Evolutionary conservation across 2,113 vertebrate genomes (phyloP), one percentile per base, ranked within the genome.

Genomic region (Limanda limanda): DNA sequence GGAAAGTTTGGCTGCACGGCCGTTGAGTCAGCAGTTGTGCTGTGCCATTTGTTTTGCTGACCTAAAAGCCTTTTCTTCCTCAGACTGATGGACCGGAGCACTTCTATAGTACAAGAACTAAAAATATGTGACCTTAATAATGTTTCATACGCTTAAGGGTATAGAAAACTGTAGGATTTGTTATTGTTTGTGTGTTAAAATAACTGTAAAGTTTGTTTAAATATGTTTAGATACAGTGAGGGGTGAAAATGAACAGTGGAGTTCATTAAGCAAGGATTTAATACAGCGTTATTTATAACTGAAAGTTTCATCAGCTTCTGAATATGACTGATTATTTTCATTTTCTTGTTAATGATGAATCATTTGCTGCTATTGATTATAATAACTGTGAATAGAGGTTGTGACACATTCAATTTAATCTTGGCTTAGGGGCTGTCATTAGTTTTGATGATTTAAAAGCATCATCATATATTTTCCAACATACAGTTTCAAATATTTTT

Each of bases 31-130:
- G 31, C 14, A 61, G 13, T 13, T 47, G 45, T 51, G 47, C 47
- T 51, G 15, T 17, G 47, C 17, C 47, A 7, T 47, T 66, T 13
- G 56, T 77, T 86, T 68, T 13, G 42, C 60, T 83, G 55, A 79
- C 61, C 21, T 78, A 42, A 24, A 68, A 57, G 24, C 8, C 7
- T 64, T 25, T 47, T 24, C 8, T 8, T 62, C 31, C 20, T 59
- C 15, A 60, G 3, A 9, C 25, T 56, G 54, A 56, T 24, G 8
- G 24, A 27, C 60, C 23, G n/a, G 68, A 59, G 20, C 25, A 56
- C 15, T 47, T 48, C 13, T 48, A 5, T 48, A 5, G 14, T 48
- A 48, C 18, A 54, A n/a, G 51, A 54, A 54, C 51, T 11, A 20
- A n/a, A 60, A 61, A 47, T 35, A n/a, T 51, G 9, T 67, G 35